Evolutionary conservation across 2,797 vertebrate genomes (phyloP).

Genomic region (Sebastes diploproa): DNA sequence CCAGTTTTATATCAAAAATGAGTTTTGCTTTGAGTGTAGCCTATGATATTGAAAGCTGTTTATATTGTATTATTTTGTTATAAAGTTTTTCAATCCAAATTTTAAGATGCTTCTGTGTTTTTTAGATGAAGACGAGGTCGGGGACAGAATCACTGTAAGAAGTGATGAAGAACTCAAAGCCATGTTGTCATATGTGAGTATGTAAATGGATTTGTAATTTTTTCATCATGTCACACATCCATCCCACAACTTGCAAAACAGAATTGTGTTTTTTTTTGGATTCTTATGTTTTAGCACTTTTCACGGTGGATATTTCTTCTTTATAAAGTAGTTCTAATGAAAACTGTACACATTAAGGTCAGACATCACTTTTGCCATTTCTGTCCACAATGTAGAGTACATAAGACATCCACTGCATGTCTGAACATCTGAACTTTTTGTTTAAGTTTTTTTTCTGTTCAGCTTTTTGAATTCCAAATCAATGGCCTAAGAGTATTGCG

Average conservation of each 20-base stretch:
- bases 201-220: neutral
- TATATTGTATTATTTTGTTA: neutral
- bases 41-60: neutral
- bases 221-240: neutral
- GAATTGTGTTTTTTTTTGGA: neutral
- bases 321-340: neutral
- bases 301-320: neutral
- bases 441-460: neutral
- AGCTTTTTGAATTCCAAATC: neutral
- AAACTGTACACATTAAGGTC: neutral
- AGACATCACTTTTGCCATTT: neutral
- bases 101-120: neutral
- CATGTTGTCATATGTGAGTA: slow-evolving; percentile 97
- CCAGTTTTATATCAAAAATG: neutral
- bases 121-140: slow-evolving; percentile 97
- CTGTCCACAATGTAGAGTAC: neutral
- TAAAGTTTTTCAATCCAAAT: neutral
- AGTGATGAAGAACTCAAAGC: slow-evolving; percentile 99
- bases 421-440: neutral
- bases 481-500: neutral
- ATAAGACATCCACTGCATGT: neutral
- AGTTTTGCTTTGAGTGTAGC: neutral
- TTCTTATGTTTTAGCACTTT: neutral
- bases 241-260: neutral
- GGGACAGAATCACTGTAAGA: slow-evolving; percentile 95